phyloP scores from a whole-genome alignment of 2,113 vertebrate genomes.

The Ornithorhynchus anatinus region DNA sequence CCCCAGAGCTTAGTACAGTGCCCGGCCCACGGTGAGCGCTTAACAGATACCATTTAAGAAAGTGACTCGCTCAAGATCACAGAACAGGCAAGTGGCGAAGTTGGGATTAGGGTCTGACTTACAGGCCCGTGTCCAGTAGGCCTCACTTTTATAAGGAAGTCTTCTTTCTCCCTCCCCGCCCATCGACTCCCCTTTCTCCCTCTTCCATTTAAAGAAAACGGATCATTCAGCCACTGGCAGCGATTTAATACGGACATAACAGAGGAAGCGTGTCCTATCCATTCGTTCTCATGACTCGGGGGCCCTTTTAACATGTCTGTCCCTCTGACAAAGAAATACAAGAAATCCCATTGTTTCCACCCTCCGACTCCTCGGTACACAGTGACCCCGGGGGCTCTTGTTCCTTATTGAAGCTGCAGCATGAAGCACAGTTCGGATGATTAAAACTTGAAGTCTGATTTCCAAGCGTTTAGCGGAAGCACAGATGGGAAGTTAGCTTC shows the following conservation, averaged over 20 bases:
- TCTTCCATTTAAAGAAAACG: conserved; percentile 37
- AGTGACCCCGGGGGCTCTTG: too few relatives aligned
- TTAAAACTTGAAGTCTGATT: conserved; percentile 15
- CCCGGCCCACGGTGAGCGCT: too few relatives aligned
- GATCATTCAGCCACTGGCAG: conserved; percentile 36
- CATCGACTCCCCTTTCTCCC: too few relatives aligned
- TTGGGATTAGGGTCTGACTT: too few relatives aligned
- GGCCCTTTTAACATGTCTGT: conserved; percentile 32
- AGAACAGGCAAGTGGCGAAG: too few relatives aligned
- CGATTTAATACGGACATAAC: conserved; percentile 48
- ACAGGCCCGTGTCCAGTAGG: too few relatives aligned
- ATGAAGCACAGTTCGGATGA: conserved; percentile 16
- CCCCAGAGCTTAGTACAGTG: too few relatives aligned
- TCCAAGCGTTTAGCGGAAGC: background rate
- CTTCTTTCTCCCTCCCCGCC: too few relatives aligned
- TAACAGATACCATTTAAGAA: too few relatives aligned
- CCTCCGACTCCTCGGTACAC: too few relatives aligned
- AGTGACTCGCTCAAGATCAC: too few relatives aligned
- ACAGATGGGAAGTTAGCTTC: background rate
- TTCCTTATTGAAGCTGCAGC: background rate
- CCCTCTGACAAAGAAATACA: conserved; percentile 7
- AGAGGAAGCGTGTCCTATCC: conserved; percentile 19
- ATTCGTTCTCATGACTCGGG: conserved; percentile 31
- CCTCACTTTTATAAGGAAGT: too few relatives aligned
- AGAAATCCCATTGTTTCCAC: conserved; percentile 33